phyloP scores from a whole-genome alignment of 2,797 vertebrate genomes.

The Diplodus puntazzo region DNA sequence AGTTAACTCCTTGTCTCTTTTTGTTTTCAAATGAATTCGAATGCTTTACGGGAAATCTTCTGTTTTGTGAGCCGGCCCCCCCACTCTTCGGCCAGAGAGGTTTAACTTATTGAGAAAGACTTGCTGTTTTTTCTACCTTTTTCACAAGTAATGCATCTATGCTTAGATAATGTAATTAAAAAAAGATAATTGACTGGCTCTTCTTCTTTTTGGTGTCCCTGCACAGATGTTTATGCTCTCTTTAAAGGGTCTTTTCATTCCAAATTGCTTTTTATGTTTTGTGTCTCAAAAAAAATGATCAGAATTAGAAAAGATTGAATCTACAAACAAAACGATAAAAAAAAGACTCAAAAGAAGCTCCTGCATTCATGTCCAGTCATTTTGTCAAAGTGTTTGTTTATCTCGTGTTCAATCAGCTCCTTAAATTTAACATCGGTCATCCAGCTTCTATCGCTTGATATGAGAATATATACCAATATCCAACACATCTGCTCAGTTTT shows the following conservation, averaged over 20 bases:
- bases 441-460: neutral
- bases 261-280: constrained; percentile 54
- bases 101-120: constrained; percentile 95
- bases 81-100: constrained; percentile 81
- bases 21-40: constrained; percentile 71
- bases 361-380: constrained; percentile 45
- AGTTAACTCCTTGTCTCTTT: constrained; percentile 81
- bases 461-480: neutral
- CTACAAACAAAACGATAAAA: constrained; percentile 38
- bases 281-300: neutral
- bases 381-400: constrained; percentile 47
- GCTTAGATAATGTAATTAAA: constrained; percentile 89
- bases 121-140: constrained; percentile 93
- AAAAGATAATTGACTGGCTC: constrained; percentile 82
- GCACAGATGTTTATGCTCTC: constrained; percentile 28
- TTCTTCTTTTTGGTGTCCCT: constrained; percentile 74
- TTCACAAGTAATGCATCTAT: constrained; percentile 89
- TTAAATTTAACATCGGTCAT: neutral
- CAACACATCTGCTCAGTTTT: constrained; percentile 19
- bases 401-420: neutral
- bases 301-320: constrained; percentile 41
- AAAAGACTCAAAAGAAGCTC: constrained; percentile 50
- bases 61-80: constrained; percentile 85
- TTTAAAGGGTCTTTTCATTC: constrained; percentile 41
- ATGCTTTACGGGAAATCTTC: constrained; percentile 77